These are phyloP conservation scores for Dascyllus trimaculatus DNA, from an alignment of 2,113 vertebrate genomes.

Conservation along the genomic window DNA sequence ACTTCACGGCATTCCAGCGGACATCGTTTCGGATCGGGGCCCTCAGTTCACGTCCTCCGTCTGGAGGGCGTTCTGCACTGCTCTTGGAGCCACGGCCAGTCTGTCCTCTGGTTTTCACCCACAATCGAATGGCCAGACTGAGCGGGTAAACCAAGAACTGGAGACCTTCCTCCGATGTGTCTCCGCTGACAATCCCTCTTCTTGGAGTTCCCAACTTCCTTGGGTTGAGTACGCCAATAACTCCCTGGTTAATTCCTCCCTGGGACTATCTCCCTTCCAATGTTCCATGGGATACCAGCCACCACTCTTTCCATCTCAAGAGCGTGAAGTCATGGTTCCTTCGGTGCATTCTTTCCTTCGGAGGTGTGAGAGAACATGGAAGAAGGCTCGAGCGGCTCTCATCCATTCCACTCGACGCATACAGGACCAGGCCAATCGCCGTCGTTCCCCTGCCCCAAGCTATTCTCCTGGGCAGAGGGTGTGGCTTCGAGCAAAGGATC, in stretches of 20 bases:
- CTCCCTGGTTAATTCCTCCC: background rate
- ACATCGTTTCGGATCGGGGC: background rate
- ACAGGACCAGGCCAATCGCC: too few relatives aligned
- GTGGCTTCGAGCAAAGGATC: too few relatives aligned
- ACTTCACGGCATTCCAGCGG: background rate
- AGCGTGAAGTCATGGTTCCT: too few relatives aligned
- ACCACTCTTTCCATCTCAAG: background rate
- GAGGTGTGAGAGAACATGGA: too few relatives aligned
- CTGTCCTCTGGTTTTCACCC: background rate
- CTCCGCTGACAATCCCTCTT: background rate
- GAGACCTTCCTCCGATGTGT: background rate
- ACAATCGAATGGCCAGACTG: background rate
- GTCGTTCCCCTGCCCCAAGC: too few relatives aligned
- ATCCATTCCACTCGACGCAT: too few relatives aligned
- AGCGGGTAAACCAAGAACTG: background rate
- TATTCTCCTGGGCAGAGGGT: too few relatives aligned
- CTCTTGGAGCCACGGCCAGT: background rate
- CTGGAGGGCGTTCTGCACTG: background rate
- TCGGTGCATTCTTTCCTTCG: too few relatives aligned
- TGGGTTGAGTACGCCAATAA: slow-evolving; percentile 7
- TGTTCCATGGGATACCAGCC: background rate
- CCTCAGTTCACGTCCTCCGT: background rate
- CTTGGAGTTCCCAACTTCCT: background rate
- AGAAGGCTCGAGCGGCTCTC: too few relatives aligned
- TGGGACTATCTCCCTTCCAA: background rate